Evolutionary conservation across 2,888 invertebrate species (phyloP).

Genomic region (Cerastis leucographa): DNA sequence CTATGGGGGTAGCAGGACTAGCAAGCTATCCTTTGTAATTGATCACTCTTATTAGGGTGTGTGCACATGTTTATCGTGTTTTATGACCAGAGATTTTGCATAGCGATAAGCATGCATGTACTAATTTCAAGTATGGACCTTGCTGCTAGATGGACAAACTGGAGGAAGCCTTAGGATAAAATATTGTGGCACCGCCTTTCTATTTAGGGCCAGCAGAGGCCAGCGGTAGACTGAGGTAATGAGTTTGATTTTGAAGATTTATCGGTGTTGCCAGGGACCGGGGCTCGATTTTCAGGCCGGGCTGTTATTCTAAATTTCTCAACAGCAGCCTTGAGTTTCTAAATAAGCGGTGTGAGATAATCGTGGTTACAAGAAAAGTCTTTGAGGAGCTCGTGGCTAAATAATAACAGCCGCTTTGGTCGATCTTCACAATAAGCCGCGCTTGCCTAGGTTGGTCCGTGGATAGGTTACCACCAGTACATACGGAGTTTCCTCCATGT

Average conservation of each 20-base stretch:
- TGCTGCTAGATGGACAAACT: not conserved
- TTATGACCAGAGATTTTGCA: not conserved
- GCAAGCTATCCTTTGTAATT: slow-evolving; percentile 9
- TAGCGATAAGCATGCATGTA: not conserved
- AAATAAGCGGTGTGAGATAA: too few relatives aligned
- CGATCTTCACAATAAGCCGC: too few relatives aligned
- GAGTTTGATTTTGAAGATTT: not conserved
- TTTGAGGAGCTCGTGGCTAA: too few relatives aligned
- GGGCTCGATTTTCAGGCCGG: not conserved
- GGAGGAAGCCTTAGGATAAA: not conserved
- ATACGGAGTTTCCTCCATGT: too few relatives aligned
- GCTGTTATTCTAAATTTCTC: not conserved
- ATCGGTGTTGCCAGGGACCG: not conserved
- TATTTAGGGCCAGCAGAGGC: not conserved
- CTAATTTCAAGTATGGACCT: too few relatives aligned
- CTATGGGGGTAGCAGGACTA: not conserved
- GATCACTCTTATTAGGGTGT: slow-evolving; percentile 1
- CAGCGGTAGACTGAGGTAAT: not conserved
- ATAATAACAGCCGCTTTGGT: too few relatives aligned
- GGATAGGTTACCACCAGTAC: too few relatives aligned
- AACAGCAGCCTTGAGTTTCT: too few relatives aligned
- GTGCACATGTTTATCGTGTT: not conserved
- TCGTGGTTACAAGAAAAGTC: too few relatives aligned
- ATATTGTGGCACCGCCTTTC: not conserved
- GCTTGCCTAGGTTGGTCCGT: too few relatives aligned